These are phyloP conservation scores for Eupristina koningsbergeri DNA, from an alignment of 1,140 invertebrate genomes.

Conservation along the genomic window DNA sequence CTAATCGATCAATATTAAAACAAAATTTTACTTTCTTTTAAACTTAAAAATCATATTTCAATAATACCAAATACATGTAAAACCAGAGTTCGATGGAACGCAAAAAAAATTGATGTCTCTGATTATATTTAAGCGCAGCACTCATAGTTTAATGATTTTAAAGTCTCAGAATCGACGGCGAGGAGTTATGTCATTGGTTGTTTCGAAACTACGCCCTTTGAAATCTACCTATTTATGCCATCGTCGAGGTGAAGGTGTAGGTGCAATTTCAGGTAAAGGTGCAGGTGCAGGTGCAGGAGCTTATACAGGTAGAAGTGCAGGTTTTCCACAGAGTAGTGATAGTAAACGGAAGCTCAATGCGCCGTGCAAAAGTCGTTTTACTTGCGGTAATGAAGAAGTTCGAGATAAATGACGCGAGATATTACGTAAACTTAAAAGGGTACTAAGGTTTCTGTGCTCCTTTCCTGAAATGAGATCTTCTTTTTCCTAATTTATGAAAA, in stretches of 20 bases:
- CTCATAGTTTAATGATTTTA: slow-evolving; percentile 25
- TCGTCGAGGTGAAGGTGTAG: neutral
- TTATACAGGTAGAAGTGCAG: too few species aligned
- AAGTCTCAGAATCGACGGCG: neutral
- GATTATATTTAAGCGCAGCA: neutral
- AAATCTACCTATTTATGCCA: slow-evolving; percentile 4
- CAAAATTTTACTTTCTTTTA: too few species aligned
- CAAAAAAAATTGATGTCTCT: neutral
- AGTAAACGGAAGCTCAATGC: neutral
- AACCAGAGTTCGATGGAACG: too few species aligned
- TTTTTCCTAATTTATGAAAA: neutral
- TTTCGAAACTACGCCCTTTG: neutral
- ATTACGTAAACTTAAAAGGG: neutral
- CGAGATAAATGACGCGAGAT: slow-evolving; percentile 22
- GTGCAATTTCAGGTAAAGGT: neutral
- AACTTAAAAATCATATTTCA: too few species aligned
- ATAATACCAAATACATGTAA: too few species aligned
- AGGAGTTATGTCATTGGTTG: neutral
- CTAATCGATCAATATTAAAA: too few species aligned
- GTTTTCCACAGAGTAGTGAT: neutral
- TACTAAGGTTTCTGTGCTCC: neutral
- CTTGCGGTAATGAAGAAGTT: slow-evolving; percentile 37
- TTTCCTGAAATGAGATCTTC: neutral
- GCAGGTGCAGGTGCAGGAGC: neutral
- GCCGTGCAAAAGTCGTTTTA: slow-evolving; percentile 14